Conservation (phyloP, 2,797 vertebrate species). For the Crypturellus tataupa region DNA sequence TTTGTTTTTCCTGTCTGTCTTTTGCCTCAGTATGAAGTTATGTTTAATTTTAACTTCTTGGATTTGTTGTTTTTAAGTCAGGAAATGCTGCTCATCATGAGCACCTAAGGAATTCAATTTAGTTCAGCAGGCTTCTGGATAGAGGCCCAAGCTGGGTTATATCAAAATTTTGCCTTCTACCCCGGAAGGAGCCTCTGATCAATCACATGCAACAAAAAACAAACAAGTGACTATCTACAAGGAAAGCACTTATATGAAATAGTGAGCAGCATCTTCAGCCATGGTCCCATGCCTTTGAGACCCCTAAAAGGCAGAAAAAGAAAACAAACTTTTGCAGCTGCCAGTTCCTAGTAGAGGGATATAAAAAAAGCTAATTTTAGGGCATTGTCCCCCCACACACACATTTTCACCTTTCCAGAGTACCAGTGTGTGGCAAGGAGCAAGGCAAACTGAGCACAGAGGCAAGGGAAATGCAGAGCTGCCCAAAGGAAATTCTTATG, state of each 20-base stretch:
- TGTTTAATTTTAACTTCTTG: not conserved
- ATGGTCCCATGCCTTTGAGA: not conserved
- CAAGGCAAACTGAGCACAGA: not conserved
- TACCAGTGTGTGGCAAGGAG: not conserved
- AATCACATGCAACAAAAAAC: not conserved
- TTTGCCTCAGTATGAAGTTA: not conserved
- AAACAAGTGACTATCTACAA: not conserved
- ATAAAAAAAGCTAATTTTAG: not conserved
- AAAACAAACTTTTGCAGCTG: not conserved
- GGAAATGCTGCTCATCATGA: not conserved
- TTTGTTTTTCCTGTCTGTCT: not conserved
- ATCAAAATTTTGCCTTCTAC: not conserved
- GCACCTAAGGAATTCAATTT: not conserved
- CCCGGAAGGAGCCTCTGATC: not conserved
- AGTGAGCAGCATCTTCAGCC: not conserved
- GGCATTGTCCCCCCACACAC: rapidly evolving
- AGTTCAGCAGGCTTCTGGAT: not conserved
- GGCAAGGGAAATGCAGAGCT: not conserved
- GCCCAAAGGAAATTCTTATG: not conserved
- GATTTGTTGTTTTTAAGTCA: not conserved
- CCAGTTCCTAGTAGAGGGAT: rapidly evolving
- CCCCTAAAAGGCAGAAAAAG: not conserved
- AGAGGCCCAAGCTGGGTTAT: not conserved
- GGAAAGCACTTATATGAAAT: not conserved
- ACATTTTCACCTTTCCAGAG: not conserved